Percentiles rank a stretch among this genome's conserved stretches.
These are phyloP conservation scores for Oligia latruncula DNA, from an alignment of 2,888 invertebrate species.

Conservation along the genomic window DNA sequence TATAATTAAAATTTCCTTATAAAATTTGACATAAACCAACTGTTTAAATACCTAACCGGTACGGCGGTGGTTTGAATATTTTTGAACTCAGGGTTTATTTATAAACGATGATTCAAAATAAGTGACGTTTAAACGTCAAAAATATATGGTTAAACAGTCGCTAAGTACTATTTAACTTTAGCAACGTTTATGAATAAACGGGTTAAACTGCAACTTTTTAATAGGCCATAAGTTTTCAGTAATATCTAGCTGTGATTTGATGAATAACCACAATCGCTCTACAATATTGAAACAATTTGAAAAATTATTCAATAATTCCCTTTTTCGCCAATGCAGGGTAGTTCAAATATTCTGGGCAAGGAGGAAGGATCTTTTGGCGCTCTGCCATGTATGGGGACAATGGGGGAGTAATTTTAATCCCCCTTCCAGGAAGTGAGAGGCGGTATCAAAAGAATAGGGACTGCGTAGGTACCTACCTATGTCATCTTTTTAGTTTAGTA, in stretches of 20 bases:
- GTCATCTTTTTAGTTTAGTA: slow-evolving; percentile 10
- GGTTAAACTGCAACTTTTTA: too few relatives aligned
- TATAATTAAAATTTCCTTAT: too few relatives aligned
- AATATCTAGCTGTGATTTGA: background rate
- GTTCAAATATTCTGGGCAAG: slow-evolving; percentile 31
- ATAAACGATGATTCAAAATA: background rate
- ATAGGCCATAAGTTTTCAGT: background rate
- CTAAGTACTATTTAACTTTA: background rate
- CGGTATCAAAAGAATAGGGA: slow-evolving; percentile 33
- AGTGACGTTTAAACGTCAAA: background rate
- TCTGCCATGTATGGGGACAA: slow-evolving; percentile 48
- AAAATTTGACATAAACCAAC: too few relatives aligned
- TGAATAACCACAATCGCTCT: too few relatives aligned
- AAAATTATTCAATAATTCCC: slow-evolving; percentile 11
- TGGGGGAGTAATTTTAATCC: slow-evolving; percentile 41
- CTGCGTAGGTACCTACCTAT: background rate
- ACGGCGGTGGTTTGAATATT: too few relatives aligned
- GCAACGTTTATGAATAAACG: too few relatives aligned
- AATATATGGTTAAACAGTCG: background rate
- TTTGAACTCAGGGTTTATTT: background rate
- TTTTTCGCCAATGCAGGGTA: background rate
- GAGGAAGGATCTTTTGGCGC: slow-evolving; percentile 49
- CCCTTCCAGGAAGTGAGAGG: slow-evolving; percentile 26
- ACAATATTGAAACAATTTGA: background rate
- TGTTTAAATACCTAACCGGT: too few relatives aligned